Evolutionary conservation across 2,797 vertebrate species (phyloP).

Genomic region (Artibeus jamaicensis): DNA sequence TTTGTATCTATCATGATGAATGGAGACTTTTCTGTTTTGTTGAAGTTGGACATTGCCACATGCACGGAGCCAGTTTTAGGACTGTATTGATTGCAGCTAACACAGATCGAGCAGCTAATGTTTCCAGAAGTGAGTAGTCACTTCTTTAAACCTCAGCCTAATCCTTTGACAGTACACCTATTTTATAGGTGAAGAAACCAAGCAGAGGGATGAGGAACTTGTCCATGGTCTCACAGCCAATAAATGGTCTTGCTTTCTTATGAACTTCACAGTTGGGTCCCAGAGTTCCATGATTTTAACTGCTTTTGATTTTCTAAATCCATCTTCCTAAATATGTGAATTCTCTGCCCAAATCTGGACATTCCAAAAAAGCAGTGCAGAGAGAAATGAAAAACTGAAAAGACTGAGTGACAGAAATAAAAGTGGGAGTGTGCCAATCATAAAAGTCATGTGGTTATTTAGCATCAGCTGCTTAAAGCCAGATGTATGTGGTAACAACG

Average conservation of each 20-base stretch:
- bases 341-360: background rate
- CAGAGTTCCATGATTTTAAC: background rate
- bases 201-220: background rate
- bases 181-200: background rate
- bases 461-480: background rate
- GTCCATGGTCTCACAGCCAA: background rate
- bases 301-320: background rate
- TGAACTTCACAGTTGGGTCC: background rate
- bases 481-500: background rate
- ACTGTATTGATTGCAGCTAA: background rate
- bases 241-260: background rate
- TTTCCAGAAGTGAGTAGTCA: background rate
- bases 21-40: background rate
- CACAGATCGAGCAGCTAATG: background rate
- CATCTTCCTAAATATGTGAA: background rate
- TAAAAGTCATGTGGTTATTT: background rate
- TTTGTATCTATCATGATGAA: background rate
- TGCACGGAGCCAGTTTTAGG: background rate
- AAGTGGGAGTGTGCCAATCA: background rate
- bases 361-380: background rate
- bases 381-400: background rate
- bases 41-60: background rate
- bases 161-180: background rate
- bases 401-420: background rate
- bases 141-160: background rate